Percentiles rank a stretch among this genome's conserved stretches.
phyloP scores from a whole-genome alignment of 2,113 vertebrate genomes.

The Osmerus mordax region DNA sequence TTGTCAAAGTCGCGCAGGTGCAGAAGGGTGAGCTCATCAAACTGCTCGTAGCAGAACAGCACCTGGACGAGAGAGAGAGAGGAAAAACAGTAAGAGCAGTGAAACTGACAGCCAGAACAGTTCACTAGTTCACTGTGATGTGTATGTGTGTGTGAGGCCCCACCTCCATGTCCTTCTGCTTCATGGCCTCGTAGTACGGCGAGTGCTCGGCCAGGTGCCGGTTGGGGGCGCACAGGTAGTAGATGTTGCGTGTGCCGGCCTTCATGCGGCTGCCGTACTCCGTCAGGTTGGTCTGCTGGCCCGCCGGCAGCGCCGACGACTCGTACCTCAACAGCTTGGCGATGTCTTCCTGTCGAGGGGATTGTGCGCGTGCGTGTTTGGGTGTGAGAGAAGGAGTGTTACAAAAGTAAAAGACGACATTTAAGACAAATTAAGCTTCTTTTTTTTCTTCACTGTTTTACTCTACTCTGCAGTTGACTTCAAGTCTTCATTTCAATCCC shows the following conservation, averaged over 20 bases:
- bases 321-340: constrained; percentile 88
- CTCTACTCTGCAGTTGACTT: not conserved
- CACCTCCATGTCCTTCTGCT: constrained; percentile 93
- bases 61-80: constrained; percentile 71
- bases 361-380: not conserved
- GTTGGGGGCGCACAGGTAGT: constrained; percentile 91
- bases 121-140: not conserved
- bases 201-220: constrained; percentile 91
- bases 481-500: not conserved
- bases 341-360: constrained; percentile 82
- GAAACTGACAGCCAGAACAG: too few species aligned
- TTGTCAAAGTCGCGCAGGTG: constrained; percentile 93
- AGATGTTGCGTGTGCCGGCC: constrained; percentile 89
- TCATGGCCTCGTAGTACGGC: constrained; percentile 95
- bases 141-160: constrained; percentile 24
- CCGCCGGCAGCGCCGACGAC: constrained; percentile 81
- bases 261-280: constrained; percentile 89
- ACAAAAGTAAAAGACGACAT: not conserved
- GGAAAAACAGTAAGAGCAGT: not conserved
- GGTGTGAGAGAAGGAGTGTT: not conserved
- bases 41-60: constrained; percentile 97
- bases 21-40: constrained; percentile 92
- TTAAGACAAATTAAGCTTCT: not conserved
- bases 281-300: constrained; percentile 84
- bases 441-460: not conserved